Percentiles rank a stretch among this genome's conserved stretches.
phyloP scores from a whole-genome alignment of 2,797 vertebrate genomes.

The Ptychadena robeensis region DNA sequence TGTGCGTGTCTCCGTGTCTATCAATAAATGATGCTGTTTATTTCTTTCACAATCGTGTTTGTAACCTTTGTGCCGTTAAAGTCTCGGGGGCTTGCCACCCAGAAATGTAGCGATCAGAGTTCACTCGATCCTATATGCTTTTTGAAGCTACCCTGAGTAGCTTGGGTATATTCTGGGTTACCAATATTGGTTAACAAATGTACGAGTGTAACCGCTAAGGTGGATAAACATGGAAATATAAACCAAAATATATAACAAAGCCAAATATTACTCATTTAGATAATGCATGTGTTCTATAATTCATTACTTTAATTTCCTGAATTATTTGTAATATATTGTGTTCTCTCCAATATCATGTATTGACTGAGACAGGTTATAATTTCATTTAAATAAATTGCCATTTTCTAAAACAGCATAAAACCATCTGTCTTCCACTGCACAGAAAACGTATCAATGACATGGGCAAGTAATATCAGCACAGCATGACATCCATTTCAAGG shows the following conservation, averaged over 20 bases:
- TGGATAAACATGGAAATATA: no score
- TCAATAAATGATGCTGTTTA: no score
- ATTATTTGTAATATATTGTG: neutral
- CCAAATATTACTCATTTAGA: neutral
- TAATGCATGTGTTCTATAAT: neutral
- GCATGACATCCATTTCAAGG: neutral
- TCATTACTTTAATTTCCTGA: neutral
- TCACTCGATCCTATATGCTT: no score
- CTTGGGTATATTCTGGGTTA: no score
- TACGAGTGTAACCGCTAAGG: no score
- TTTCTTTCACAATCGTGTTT: no score
- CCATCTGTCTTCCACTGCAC: neutral
- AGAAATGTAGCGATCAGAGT: no score
- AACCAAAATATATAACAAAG: neutral
- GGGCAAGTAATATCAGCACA: neutral
- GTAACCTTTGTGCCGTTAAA: no score
- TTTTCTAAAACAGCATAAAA: constrained; percentile 1
- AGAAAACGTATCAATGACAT: neutral
- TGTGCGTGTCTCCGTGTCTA: no score
- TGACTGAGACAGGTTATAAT: constrained; percentile 6
- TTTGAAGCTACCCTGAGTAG: no score
- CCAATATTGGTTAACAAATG: no score
- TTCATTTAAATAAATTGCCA: neutral
- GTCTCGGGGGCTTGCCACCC: no score
- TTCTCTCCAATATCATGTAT: neutral